These are phyloP conservation scores for Brachyopa scutellaris DNA, from an alignment of 2,888 invertebrate genomes.

Conservation along the genomic window DNA sequence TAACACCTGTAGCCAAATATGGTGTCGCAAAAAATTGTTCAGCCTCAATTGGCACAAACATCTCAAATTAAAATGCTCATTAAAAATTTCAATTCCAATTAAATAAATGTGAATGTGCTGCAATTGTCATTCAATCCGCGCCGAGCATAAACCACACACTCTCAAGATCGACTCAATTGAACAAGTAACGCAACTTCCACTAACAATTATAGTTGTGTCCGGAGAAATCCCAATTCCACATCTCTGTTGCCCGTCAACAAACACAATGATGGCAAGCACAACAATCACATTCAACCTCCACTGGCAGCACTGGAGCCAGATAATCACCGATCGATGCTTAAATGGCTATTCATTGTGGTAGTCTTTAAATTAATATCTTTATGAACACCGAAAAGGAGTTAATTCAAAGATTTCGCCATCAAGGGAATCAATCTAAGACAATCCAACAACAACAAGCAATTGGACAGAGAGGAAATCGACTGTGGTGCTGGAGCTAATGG, in stretches of 20 bases:
- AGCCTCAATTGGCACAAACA: constrained; percentile 14
- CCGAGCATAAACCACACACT: not conserved
- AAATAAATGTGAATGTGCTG: constrained; percentile 27
- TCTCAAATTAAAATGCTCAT: constrained; percentile 48
- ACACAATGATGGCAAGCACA: constrained; percentile 4
- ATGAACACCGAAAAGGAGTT: constrained; percentile 44
- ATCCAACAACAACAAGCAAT: not conserved
- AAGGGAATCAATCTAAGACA: not conserved
- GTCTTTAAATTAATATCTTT: constrained; percentile 53
- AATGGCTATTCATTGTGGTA: constrained; percentile 55
- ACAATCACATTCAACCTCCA: not conserved
- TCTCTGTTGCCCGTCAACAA: no score
- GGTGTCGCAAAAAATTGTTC: constrained; percentile 1
- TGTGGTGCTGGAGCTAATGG: not conserved
- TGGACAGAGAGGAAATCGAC: not conserved
- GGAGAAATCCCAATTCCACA: constrained; percentile 38
- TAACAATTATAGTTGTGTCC: constrained; percentile 37
- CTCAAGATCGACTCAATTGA: constrained; percentile 2
- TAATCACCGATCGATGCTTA: constrained; percentile 41
- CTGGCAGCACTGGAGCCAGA: constrained; percentile 6
- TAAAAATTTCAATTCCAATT: constrained; percentile 29
- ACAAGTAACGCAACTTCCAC: constrained; percentile 22
- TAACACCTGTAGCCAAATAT: constrained; percentile 33
- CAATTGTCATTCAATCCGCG: constrained; percentile 33
- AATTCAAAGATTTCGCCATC: constrained; percentile 8